Base-by-base conservation (phyloP, 2,797 vertebrate genomes). In the Geotria australis region DNA sequence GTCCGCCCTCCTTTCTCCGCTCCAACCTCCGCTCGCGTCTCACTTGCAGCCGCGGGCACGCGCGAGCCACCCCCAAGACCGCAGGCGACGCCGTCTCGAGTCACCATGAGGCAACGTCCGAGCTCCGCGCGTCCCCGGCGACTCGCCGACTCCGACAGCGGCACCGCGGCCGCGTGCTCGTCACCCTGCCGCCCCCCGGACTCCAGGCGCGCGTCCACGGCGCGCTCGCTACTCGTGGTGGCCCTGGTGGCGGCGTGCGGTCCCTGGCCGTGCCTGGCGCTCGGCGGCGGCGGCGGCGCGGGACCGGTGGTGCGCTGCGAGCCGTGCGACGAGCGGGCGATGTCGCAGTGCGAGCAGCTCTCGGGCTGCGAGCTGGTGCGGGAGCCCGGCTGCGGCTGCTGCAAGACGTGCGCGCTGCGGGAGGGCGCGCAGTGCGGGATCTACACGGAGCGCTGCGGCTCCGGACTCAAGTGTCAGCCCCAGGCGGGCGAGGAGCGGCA, bases 401-500 rank as follows among this genome's bases (percentile, higher is more conserved):
- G 59, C 46, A 47, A 57, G 53, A 60, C 59, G 47, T 60, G 59
- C 56, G 59, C 59, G n/a, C 71, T 83, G 58, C 70, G 62, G 1
- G 62, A 61, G 58, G 81, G 81, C 7, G 73, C 75, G 62, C 63
- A 68, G 15, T 89, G 84, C 68, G 83, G 83, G 15, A 74, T 89
- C 60, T 89, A 89, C 73, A 85, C 77, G 5, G 79, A 82, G 61
- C 76, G 77, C 65, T 89, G 84, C 57, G 79, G 80, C 47, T 60
- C 75, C 1, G 80, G 77, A 0, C 72, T 85, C 56, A 69, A 64
- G 56, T 89, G 84, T 67, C 80, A 72, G 61, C 77, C 78, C 47
- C 74, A 65, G 56, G 69, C 68, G 5, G 76, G 74, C 0, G 82
- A 84, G 65, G 72, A 63, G 47, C 77, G 73, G 60, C 81, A 81